Conservation (phyloP, 2,797 vertebrate genomes). For the Sebastes alutus region DNA sequence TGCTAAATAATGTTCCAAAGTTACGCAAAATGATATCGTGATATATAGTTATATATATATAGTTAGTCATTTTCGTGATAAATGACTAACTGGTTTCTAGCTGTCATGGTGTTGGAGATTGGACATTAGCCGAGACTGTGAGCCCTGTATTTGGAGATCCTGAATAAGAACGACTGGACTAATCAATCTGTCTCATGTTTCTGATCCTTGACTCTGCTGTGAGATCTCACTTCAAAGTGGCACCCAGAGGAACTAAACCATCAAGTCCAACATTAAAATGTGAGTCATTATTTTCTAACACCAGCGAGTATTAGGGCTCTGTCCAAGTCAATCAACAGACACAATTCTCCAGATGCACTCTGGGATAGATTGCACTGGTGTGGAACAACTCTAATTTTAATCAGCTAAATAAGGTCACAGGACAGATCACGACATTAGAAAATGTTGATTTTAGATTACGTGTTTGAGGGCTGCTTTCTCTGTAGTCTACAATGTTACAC, state of each 20-base stretch:
- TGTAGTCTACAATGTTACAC: neutral
- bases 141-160: neutral
- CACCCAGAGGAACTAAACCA: neutral
- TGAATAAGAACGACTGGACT: neutral
- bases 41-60: no score
- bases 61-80: neutral
- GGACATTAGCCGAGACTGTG: neutral
- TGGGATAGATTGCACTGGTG: neutral
- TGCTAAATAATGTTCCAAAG: no score
- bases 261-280: neutral
- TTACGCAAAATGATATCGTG: no score
- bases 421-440: neutral
- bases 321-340: neutral
- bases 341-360: neutral
- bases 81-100: neutral
- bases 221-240: neutral
- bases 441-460: neutral
- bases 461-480: neutral
- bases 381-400: slow-evolving; percentile 2
- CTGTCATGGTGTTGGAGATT: neutral
- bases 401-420: neutral
- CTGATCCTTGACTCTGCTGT: neutral
- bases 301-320: neutral
- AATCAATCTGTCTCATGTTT: neutral
- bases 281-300: neutral